phyloP scores from a whole-genome alignment of 2,888 invertebrate genomes.

The Hirtodrosophila alboralis region DNA sequence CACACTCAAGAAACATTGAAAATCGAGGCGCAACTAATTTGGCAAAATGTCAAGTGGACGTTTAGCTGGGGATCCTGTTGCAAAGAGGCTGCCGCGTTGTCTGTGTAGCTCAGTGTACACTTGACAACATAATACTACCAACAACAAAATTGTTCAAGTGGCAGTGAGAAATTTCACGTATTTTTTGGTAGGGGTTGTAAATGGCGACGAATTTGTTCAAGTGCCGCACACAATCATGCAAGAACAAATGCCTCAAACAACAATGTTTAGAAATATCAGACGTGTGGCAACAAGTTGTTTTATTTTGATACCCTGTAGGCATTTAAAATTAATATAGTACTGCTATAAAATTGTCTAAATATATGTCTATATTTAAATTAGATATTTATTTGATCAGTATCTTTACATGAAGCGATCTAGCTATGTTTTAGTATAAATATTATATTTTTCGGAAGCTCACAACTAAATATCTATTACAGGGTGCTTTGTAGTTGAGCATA shows the following conservation, averaged over 20 bases:
- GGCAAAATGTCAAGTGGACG: constrained; percentile 73
- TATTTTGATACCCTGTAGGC: not conserved
- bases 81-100: constrained; percentile 56
- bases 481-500: too few relatives aligned
- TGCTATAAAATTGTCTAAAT: too few relatives aligned
- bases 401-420: too few relatives aligned
- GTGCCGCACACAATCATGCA: constrained; percentile 41
- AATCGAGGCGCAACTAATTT: constrained; percentile 74
- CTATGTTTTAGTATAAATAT: too few relatives aligned
- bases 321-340: too few relatives aligned
- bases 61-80: constrained; percentile 49
- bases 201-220: constrained; percentile 55
- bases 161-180: constrained; percentile 70
- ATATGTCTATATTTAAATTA: too few relatives aligned
- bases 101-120: constrained; percentile 49
- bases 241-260: constrained; percentile 16
- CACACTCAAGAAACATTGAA: constrained; percentile 41
- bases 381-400: too few relatives aligned
- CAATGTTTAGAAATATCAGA: constrained; percentile 14
- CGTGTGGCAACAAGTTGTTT: constrained; percentile 32
- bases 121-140: constrained; percentile 43
- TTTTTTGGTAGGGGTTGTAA: constrained; percentile 52
- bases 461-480: too few relatives aligned
- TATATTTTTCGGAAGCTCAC: too few relatives aligned
- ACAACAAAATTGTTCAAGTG: constrained; percentile 65